Percentiles rank a stretch among this genome's conserved stretches.
phyloP scores from a whole-genome alignment of 2,888 invertebrate species.

The Caenorhabditis parvicauda region DNA sequence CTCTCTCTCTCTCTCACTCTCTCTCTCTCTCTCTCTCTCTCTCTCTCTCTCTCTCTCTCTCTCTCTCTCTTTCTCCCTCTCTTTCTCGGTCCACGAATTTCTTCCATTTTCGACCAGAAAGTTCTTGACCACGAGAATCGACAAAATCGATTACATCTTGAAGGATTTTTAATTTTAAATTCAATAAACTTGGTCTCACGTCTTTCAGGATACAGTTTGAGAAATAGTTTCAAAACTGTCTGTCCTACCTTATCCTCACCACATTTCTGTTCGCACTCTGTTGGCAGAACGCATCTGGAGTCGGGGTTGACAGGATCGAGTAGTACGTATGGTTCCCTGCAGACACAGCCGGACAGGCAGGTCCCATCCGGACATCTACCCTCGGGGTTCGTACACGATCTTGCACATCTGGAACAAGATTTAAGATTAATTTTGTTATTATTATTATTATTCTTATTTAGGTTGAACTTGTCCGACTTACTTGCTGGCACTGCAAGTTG shows the following conservation, averaged over 20 bases:
- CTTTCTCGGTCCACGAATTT: too few species aligned
- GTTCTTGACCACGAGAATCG: too few species aligned
- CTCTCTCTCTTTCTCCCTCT: too few species aligned
- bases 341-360: constrained; percentile 50
- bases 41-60: too few species aligned
- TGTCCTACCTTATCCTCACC: constrained; percentile 34
- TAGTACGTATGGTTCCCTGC: constrained; percentile 38
- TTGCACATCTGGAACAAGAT: constrained; percentile 27
- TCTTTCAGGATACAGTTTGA: too few species aligned
- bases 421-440: neutral
- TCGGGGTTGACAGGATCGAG: constrained; percentile 35
- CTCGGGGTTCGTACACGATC: constrained; percentile 37
- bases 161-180: too few species aligned
- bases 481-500: constrained; percentile 30
- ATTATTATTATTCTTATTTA: neutral
- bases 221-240: too few species aligned
- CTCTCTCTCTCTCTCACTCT: too few species aligned
- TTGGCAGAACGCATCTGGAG: constrained; percentile 46
- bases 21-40: too few species aligned
- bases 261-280: constrained; percentile 41
- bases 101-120: too few species aligned
- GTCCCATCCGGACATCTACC: constrained; percentile 31
- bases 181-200: too few species aligned
- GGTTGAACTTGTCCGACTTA: neutral
- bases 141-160: too few species aligned